Evolutionary conservation across 2,797 vertebrate species (phyloP).

Genomic region (Manis javanica): DNA sequence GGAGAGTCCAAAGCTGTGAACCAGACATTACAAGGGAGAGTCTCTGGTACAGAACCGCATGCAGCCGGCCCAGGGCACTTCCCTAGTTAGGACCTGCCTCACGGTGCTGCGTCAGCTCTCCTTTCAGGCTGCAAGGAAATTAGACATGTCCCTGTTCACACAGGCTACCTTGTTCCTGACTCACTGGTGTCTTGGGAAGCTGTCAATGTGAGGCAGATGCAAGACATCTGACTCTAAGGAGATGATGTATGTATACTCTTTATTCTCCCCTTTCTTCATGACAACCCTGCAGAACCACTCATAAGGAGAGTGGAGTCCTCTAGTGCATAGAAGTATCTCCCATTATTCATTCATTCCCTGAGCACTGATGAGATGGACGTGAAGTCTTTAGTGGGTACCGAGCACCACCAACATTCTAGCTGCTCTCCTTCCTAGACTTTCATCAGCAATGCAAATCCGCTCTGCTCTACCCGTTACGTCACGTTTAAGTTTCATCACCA

Average conservation of each 20-base stretch:
- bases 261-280: background rate
- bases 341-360: background rate
- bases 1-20: background rate
- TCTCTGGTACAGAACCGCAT: background rate
- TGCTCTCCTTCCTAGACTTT: too few species aligned
- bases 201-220: background rate
- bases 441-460: background rate
- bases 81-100: background rate
- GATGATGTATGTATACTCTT: background rate
- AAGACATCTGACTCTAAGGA: accelerated
- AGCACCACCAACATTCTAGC: background rate
- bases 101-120: background rate
- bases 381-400: background rate
- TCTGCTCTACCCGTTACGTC: background rate
- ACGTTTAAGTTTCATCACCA: background rate
- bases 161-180: background rate
- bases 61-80: background rate
- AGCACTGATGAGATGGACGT: accelerated
- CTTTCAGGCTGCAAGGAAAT: background rate
- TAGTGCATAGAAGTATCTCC: background rate
- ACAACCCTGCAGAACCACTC: background rate
- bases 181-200: background rate
- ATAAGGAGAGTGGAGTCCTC: background rate
- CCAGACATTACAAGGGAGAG: background rate
- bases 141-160: background rate